Conservation (phyloP, 2,113 vertebrate genomes). For the Callithrix jacchus region DNA sequence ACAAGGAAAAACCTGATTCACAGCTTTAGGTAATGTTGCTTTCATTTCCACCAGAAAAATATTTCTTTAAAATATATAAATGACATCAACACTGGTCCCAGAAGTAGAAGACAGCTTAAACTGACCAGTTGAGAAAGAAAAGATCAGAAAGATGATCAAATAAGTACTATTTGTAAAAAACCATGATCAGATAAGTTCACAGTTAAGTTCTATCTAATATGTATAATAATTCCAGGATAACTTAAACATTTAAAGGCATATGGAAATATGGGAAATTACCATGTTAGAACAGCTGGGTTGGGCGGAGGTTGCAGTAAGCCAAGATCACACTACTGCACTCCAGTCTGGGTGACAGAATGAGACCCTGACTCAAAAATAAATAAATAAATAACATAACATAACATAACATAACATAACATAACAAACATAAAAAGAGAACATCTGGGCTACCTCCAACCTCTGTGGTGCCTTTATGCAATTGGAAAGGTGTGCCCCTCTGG, state of each 20-base stretch:
- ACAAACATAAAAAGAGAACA: too few species aligned
- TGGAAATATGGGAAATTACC: neutral
- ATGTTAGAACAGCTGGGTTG: too few species aligned
- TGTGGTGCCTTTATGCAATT: neutral
- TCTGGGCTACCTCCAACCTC: neutral
- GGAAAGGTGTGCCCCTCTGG: fast-evolving
- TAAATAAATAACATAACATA: too few species aligned
- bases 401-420: too few species aligned
- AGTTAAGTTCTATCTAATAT: fast-evolving
- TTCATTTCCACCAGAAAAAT: neutral
- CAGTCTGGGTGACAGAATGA: too few species aligned
- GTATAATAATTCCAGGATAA: too few species aligned
- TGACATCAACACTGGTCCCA: neutral
- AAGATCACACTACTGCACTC: too few species aligned
- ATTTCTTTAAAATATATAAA: neutral
- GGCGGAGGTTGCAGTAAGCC: too few species aligned
- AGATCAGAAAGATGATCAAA: neutral
- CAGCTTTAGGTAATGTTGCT: too few species aligned
- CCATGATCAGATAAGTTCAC: too few species aligned
- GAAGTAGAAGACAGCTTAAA: neutral
- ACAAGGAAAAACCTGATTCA: neutral
- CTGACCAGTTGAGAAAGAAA: fast-evolving
- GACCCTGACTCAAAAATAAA: too few species aligned
- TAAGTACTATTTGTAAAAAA: neutral
- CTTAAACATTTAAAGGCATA: neutral